These are phyloP conservation scores for Caenorhabditis zanzibari DNA, from an alignment of 2,888 invertebrate species.

Conservation along the genomic window DNA sequence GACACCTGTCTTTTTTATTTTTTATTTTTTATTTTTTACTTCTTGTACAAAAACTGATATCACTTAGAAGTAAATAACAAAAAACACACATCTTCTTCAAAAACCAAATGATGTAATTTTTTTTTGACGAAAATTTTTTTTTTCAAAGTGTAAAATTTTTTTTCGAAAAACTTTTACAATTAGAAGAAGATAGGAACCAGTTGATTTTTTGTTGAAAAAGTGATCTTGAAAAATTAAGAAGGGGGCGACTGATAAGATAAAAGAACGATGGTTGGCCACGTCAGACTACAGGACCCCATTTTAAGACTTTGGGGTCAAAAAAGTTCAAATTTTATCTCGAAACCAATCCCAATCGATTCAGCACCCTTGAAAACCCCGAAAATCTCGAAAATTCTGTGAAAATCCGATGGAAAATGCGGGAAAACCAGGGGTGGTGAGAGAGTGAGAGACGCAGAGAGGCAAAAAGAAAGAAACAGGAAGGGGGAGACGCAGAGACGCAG, in stretches of 20 bases:
- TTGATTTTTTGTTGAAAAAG: not conserved
- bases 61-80: too few species aligned
- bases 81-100: too few species aligned
- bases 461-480: not conserved
- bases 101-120: too few species aligned
- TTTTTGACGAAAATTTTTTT: not conserved
- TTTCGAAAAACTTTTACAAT: not conserved
- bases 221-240: constrained; percentile 6
- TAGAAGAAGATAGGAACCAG: not conserved
- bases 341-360: not conserved
- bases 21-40: too few species aligned
- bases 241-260: constrained; percentile 24
- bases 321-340: not conserved
- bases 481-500: constrained; percentile 13
- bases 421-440: not conserved
- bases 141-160: not conserved
- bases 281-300: not conserved
- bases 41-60: too few species aligned
- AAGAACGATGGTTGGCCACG: constrained; percentile 4
- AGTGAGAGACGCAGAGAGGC: not conserved
- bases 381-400: not conserved
- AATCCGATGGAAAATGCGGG: constrained; percentile 5
- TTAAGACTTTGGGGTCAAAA: not conserved
- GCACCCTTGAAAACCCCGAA: not conserved
- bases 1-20: too few species aligned